phyloP scores from a whole-genome alignment of 92 coral and sea anemone genomes.

The Virgularia gustaviana region DNA sequence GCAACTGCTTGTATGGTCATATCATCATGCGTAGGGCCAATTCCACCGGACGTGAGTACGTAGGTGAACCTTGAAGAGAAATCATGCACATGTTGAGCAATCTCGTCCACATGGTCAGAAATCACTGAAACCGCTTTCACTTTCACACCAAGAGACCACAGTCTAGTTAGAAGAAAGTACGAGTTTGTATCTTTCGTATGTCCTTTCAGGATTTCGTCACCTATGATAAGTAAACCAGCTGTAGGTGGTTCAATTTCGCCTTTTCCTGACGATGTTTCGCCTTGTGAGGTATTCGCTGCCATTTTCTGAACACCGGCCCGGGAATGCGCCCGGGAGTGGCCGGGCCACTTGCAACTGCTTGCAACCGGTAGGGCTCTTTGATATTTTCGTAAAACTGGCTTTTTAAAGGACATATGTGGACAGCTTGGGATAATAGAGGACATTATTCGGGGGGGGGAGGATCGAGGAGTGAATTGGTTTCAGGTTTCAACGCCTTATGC shows the following conservation, averaged over 20 bases:
- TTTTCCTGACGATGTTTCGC: not conserved
- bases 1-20: conserved; percentile 81
- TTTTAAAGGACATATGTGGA: too few relatives aligned
- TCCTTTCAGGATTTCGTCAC: conserved; percentile 95
- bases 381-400: too few relatives aligned
- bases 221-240: conserved; percentile 79
- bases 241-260: conserved; percentile 34
- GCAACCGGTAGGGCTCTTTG: too few relatives aligned
- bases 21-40: conserved; percentile 98
- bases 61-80: conserved; percentile 70
- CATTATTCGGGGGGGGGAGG: too few relatives aligned
- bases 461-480: too few relatives aligned
- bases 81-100: conserved; percentile 62
- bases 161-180: conserved; percentile 61
- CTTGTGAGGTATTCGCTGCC: too few relatives aligned
- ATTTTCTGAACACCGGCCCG: too few relatives aligned
- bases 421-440: too few relatives aligned
- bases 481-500: not conserved
- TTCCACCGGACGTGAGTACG: conserved; percentile 92
- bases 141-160: conserved; percentile 93
- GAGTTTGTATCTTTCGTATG: conserved; percentile 93
- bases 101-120: conserved; percentile 74
- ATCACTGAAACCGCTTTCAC: conserved; percentile 80
- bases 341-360: too few relatives aligned
- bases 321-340: too few relatives aligned